Percentiles rank a stretch among this genome's conserved stretches.
These are phyloP conservation scores for Solea solea DNA, from an alignment of 2,113 vertebrate species.

Conservation along the genomic window DNA sequence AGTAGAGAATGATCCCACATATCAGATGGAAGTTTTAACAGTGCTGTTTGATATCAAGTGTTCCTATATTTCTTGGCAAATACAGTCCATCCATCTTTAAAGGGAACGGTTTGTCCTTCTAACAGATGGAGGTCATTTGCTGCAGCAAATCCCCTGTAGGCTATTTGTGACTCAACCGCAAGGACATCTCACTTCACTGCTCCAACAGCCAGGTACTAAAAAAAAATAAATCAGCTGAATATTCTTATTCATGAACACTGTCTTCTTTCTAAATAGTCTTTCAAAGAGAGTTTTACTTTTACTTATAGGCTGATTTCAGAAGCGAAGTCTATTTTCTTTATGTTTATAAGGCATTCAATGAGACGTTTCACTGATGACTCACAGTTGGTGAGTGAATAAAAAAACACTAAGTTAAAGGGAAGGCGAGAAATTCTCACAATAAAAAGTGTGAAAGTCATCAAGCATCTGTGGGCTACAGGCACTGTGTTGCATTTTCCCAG, in stretches of 20 bases:
- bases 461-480: slow-evolving; percentile 25
- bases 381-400: slow-evolving; percentile 13
- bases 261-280: not conserved
- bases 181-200: slow-evolving; percentile 35
- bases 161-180: slow-evolving; percentile 27
- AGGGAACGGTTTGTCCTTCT: slow-evolving; percentile 8
- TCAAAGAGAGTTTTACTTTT: not conserved
- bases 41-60: no score
- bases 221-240: not conserved
- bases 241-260: not conserved
- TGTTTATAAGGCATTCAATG: not conserved
- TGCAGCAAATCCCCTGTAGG: slow-evolving; percentile 11
- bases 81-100: no score
- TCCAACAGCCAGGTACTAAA: slow-evolving; percentile 21
- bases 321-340: not conserved
- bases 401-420: slow-evolving; percentile 7
- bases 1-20: no score
- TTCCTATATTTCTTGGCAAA: no score
- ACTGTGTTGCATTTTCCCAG: slow-evolving; percentile 6
- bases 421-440: slow-evolving; percentile 54
- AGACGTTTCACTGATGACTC: slow-evolving; percentile 4
- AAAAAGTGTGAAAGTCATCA: slow-evolving; percentile 49
- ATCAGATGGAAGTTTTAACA: no score
- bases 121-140: slow-evolving; percentile 34
- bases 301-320: not conserved